Percentiles rank a stretch among this genome's conserved stretches.
phyloP scores from a whole-genome alignment of 1,140 invertebrate genomes.

The Drosophila persimilis region DNA sequence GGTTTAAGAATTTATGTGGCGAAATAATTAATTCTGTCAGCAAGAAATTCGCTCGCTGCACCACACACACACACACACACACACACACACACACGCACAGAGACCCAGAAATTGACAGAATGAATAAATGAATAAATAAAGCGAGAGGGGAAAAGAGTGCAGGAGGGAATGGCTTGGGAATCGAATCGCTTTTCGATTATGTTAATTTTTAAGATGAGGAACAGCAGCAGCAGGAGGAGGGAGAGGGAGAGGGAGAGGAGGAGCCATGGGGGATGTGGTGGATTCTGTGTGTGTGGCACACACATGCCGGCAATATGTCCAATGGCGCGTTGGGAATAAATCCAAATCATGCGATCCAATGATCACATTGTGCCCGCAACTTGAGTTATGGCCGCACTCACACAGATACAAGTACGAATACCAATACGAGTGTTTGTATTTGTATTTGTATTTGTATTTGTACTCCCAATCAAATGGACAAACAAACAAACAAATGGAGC shows the following conservation, averaged over 20 bases:
- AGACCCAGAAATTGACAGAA: constrained; percentile 60
- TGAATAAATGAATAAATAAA: constrained; percentile 53
- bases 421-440: no score
- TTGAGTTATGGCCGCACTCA: constrained; percentile 70
- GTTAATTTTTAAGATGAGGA: constrained; percentile 65
- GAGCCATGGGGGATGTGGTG: constrained; percentile 27
- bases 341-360: constrained; percentile 81
- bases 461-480: not conserved
- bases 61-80: constrained; percentile 7
- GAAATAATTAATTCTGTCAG: constrained; percentile 80
- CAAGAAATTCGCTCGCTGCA: constrained; percentile 49
- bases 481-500: constrained; percentile 22
- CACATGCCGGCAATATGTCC: constrained; percentile 80
- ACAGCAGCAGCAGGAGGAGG: constrained; percentile 4
- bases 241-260: not conserved
- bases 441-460: no score
- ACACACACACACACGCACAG: constrained; percentile 10
- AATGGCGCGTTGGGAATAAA: constrained; percentile 77
- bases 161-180: constrained; percentile 13
- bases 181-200: constrained; percentile 77
- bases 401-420: constrained; percentile 4
- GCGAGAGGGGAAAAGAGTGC: constrained; percentile 33
- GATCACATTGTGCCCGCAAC: constrained; percentile 76
- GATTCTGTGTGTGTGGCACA: constrained; percentile 57
- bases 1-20: constrained; percentile 68